A percentile compares a stretch with the other conserved stretches of the same genome.
phyloP scores from a whole-genome alignment of 1,140 invertebrate genomes.

The Grapholita molesta region DNA sequence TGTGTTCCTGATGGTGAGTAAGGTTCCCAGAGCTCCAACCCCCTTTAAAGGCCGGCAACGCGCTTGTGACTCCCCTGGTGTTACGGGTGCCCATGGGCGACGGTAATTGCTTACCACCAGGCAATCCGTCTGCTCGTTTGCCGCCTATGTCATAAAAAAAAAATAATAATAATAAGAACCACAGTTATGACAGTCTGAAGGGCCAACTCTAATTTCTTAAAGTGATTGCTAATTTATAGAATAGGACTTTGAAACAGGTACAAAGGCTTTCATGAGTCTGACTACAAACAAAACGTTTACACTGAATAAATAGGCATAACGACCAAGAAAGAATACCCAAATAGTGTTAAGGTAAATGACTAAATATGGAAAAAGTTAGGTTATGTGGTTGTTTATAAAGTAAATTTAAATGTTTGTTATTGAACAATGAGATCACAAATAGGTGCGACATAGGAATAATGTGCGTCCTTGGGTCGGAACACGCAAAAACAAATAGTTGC shows the following conservation, averaged over 20 bases:
- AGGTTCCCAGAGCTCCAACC: too few species aligned
- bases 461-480: neutral
- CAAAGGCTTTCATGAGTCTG: neutral
- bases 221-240: neutral
- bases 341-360: neutral
- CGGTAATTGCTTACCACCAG: too few species aligned
- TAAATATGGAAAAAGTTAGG: neutral
- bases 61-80: too few species aligned
- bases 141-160: too few species aligned
- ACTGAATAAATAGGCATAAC: neutral
- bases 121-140: too few species aligned
- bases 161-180: too few species aligned
- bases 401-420: neutral
- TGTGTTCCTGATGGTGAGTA: too few species aligned
- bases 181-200: too few species aligned
- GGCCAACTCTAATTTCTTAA: too few species aligned
- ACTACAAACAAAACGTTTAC: neutral
- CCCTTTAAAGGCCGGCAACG: too few species aligned
- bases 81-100: too few species aligned
- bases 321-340: neutral
- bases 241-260: neutral
- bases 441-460: conserved; percentile 5
- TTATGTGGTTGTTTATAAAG: neutral
- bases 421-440: neutral
- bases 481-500: conserved; percentile 3